These are phyloP conservation scores for Drosophila obscura DNA, from an alignment of 1,140 invertebrate genomes.

Conservation along the genomic window DNA sequence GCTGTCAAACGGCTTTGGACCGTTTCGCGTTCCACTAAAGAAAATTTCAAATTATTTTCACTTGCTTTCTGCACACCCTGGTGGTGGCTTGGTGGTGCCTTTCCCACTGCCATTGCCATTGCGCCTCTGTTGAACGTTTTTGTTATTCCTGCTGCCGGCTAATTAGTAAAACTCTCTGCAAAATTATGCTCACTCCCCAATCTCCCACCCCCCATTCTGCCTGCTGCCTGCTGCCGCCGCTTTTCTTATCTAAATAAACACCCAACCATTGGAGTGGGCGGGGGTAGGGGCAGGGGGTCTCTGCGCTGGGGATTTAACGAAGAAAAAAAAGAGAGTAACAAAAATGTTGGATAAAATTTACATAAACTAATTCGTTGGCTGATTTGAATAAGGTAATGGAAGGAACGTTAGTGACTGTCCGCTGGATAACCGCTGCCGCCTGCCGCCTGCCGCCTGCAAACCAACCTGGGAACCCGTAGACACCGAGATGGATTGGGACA, in stretches of 20 bases:
- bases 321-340: conserved; percentile 2
- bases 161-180: conserved; percentile 60
- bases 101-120: not conserved
- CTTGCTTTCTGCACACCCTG: conserved; percentile 13
- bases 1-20: conserved; percentile 73
- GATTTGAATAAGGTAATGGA: conserved; percentile 80
- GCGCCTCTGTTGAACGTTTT: conserved; percentile 1
- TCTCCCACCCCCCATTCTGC: not conserved
- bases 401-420: not conserved
- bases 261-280: conserved; percentile 31
- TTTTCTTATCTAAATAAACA: conserved; percentile 71
- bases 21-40: conserved; percentile 48
- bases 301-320: not conserved
- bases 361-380: conserved; percentile 81
- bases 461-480: not conserved
- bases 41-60: conserved; percentile 72
- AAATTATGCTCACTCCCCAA: conserved; percentile 52
- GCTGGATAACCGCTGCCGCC: conserved; percentile 14
- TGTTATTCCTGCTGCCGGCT: conserved; percentile 34
- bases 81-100: not conserved
- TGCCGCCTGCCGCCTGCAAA: too few species aligned
- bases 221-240: not conserved
- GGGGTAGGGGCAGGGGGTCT: not conserved
- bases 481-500: not conserved
- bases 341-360: conserved; percentile 61